Percentiles rank a stretch among this genome's conserved stretches.
phyloP scores from a whole-genome alignment of 2,888 invertebrate species.

The Microplitis manilae region DNA sequence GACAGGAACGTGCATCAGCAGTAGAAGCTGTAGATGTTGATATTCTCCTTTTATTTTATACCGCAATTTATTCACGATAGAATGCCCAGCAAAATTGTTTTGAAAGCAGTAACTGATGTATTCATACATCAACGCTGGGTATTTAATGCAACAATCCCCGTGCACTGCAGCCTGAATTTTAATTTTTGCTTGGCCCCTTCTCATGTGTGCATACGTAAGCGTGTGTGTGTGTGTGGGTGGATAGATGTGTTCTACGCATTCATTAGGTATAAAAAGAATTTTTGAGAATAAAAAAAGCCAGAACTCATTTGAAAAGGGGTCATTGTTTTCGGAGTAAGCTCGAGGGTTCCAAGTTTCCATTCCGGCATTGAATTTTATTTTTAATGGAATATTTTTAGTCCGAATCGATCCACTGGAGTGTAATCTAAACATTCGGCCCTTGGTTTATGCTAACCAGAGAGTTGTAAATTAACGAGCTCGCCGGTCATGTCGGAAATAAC shows the following conservation, averaged over 20 bases:
- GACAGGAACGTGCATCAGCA: background rate
- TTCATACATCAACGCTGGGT: background rate
- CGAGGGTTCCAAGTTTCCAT: background rate
- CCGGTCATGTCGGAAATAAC: conserved; percentile 1
- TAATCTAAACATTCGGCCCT: background rate
- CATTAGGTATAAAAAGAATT: background rate
- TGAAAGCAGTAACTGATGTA: conserved; percentile 13
- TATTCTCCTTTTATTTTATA: conserved; percentile 6
- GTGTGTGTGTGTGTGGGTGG: background rate
- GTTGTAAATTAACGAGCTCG: background rate
- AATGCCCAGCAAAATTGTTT: conserved; percentile 11
- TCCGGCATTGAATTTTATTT: background rate
- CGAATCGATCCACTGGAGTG: background rate
- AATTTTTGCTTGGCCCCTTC: background rate
- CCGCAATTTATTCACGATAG: conserved; percentile 12
- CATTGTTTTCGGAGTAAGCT: background rate
- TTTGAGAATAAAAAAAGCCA: background rate
- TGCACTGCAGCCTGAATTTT: background rate
- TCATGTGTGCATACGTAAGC: background rate
- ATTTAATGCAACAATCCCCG: background rate
- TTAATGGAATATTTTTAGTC: background rate
- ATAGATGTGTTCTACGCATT: background rate
- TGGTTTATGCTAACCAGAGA: background rate
- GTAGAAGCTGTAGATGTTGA: conserved; percentile 7
- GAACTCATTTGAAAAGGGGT: background rate